Evolutionary conservation across 2,113 vertebrate species (phyloP).

Genomic region (Brienomyrus longianalis): DNA sequence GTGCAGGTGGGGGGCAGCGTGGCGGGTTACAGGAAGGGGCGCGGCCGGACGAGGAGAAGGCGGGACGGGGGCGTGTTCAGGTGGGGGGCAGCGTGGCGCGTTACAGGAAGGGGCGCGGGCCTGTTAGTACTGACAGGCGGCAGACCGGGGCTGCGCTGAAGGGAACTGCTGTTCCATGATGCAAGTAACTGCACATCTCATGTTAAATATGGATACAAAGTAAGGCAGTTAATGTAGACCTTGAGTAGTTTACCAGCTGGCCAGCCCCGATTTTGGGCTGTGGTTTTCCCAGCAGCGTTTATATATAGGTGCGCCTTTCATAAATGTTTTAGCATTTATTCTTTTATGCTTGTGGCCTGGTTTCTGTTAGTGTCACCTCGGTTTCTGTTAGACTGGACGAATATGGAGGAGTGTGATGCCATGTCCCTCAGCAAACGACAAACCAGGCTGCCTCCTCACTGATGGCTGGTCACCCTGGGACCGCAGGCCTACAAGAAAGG

Average conservation of each 20-base stretch:
- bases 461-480: background rate
- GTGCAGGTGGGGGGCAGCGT: background rate
- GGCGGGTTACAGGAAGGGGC: slow-evolving; percentile 17
- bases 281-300: background rate
- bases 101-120: background rate
- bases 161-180: background rate
- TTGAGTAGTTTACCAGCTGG: background rate
- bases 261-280: background rate
- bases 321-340: background rate
- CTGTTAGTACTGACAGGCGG: background rate
- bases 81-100: background rate
- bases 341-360: background rate
- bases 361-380: background rate
- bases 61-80: background rate
- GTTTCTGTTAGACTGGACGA: background rate
- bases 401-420: background rate
- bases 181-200: background rate
- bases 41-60: slow-evolving; percentile 9
- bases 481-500: background rate
- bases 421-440: background rate
- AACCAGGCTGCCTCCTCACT: background rate
- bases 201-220: background rate
- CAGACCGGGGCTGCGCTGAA: background rate
- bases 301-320: background rate
- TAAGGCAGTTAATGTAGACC: background rate